Evolutionary conservation across 2,113 vertebrate genomes (phyloP).

Genomic region (Erinaceus europaeus): DNA sequence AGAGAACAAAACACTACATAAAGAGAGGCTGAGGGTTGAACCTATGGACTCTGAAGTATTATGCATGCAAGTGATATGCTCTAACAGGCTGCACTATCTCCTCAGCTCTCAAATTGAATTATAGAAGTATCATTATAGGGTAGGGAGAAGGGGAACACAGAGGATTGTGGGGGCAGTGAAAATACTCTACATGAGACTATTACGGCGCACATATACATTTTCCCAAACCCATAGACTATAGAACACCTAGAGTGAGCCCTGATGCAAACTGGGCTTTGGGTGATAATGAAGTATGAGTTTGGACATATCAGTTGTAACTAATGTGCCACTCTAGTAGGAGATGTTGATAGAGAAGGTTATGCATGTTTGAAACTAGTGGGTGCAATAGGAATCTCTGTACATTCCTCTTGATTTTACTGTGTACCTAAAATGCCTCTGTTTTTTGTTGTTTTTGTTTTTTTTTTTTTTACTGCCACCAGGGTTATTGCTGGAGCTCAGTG

Average conservation of each 20-base stretch:
- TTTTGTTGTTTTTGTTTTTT: too few relatives aligned
- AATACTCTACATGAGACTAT: too few relatives aligned
- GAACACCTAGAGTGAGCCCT: not conserved
- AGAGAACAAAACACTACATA: too few relatives aligned
- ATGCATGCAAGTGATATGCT: too few relatives aligned
- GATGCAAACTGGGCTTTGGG: not conserved
- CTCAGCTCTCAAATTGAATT: not conserved
- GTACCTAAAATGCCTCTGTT: not conserved
- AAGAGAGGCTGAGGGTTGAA: too few relatives aligned
- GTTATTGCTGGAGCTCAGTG: too few relatives aligned
- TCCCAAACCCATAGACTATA: not conserved
- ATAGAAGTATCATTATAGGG: not conserved
- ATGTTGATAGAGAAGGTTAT: not conserved
- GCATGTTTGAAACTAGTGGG: too few relatives aligned
- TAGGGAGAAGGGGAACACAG: not conserved
- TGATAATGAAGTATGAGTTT: not conserved
- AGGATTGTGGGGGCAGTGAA: not conserved
- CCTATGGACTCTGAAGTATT: too few relatives aligned
- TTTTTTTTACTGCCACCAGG: too few relatives aligned
- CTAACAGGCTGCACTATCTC: too few relatives aligned
- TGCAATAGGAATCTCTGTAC: not conserved
- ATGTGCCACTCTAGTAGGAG: not conserved
- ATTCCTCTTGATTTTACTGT: not conserved
- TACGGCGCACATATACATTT: not conserved
- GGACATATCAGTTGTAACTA: not conserved